These are phyloP conservation scores for Coenonympha glycerion DNA, from an alignment of 2,888 invertebrate species.

Conservation along the genomic window DNA sequence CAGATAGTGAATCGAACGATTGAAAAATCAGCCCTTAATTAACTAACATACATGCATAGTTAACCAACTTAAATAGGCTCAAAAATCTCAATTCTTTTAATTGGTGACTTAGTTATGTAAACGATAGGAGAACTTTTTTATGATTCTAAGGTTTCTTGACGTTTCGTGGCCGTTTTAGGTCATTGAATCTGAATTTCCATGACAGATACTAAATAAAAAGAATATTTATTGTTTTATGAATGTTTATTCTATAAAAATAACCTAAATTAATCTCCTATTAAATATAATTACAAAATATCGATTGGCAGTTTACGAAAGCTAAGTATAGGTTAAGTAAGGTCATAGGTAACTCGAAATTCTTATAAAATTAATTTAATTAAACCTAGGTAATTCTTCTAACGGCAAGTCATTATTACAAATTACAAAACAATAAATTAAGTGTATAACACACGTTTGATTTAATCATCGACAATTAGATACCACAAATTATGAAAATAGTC, in stretches of 20 bases:
- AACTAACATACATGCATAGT: too few species aligned
- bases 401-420: conserved; percentile 28
- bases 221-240: background rate
- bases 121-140: too few species aligned
- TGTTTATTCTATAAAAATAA: conserved; percentile 25
- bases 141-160: too few species aligned
- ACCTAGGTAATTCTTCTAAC: conserved; percentile 22
- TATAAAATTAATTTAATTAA: conserved; percentile 7
- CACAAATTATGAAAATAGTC: conserved; percentile 4
- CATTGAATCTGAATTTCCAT: too few species aligned
- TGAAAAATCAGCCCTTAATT: too few species aligned
- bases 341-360: conserved; percentile 25
- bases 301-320: conserved; percentile 24
- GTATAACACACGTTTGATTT: conserved; percentile 19
- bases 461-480: conserved; percentile 1
- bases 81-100: too few species aligned
- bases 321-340: conserved; percentile 17
- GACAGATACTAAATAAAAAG: too few species aligned
- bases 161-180: too few species aligned
- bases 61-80: too few species aligned
- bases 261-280: conserved; percentile 18
- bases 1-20: too few species aligned
- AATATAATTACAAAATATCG: conserved; percentile 24
- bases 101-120: too few species aligned
- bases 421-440: conserved; percentile 27